These are phyloP conservation scores for Holcopasites calliopsidis DNA, from an alignment of 1,140 invertebrate species.

Conservation along the genomic window DNA sequence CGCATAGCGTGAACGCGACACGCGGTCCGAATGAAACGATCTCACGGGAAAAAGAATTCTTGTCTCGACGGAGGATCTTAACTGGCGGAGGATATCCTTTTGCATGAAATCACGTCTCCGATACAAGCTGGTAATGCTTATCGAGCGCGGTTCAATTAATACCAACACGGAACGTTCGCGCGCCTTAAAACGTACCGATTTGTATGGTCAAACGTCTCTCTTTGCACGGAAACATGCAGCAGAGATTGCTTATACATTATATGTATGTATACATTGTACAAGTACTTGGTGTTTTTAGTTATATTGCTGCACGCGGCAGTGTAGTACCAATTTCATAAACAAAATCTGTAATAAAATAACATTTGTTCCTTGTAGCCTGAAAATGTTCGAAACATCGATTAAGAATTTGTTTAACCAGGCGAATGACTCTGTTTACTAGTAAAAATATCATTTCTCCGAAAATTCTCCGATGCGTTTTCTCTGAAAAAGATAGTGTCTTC, in stretches of 20 bases:
- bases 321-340: too few relatives aligned
- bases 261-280: too few relatives aligned
- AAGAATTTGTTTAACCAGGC: too few relatives aligned
- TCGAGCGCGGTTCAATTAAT: slow-evolving; percentile 29
- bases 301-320: too few relatives aligned
- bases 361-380: too few relatives aligned
- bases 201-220: neutral
- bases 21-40: neutral
- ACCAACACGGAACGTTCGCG: slow-evolving; percentile 9
- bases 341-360: too few relatives aligned
- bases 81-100: slow-evolving; percentile 33
- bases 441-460: too few relatives aligned
- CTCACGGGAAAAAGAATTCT: slow-evolving; percentile 48
- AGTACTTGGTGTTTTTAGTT: too few relatives aligned
- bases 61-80: slow-evolving; percentile 44
- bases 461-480: too few relatives aligned
- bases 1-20: slow-evolving; percentile 61
- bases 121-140: slow-evolving; percentile 6
- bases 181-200: neutral
- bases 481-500: too few relatives aligned
- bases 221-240: neutral
- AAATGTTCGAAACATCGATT: too few relatives aligned
- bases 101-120: slow-evolving; percentile 30
- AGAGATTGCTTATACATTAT: neutral
- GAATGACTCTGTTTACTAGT: too few relatives aligned